Evolutionary conservation across 2,888 invertebrate genomes (phyloP).

Genomic region (Polydrusus pterygomalis): DNA sequence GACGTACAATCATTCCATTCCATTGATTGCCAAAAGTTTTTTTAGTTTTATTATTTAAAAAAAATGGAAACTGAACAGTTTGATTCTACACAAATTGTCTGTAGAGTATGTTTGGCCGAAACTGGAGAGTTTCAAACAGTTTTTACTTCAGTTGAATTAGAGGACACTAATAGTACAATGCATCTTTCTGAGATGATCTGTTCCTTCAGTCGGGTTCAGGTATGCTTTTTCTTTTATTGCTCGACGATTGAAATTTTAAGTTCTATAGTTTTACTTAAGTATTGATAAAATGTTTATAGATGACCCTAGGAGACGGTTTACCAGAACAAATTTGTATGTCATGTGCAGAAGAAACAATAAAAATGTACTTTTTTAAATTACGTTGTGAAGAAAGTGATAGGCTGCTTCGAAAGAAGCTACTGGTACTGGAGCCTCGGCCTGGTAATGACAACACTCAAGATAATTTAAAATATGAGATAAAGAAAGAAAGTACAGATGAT

Average conservation of each 20-base stretch:
- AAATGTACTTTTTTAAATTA: constrained; percentile 73
- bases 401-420: constrained; percentile 64
- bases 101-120: constrained; percentile 69
- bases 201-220: constrained; percentile 69
- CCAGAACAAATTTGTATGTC: constrained; percentile 77
- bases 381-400: constrained; percentile 72
- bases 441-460: neutral
- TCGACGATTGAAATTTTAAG: neutral
- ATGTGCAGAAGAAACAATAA: constrained; percentile 74
- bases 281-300: constrained; percentile 61
- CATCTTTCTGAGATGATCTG: constrained; percentile 71
- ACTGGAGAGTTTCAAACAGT: constrained; percentile 69
- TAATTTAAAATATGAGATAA: neutral
- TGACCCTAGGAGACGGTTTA: constrained; percentile 74
- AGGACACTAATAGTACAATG: constrained; percentile 64
- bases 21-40: constrained; percentile 68
- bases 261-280: constrained; percentile 8
- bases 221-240: constrained; percentile 55
- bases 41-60: constrained; percentile 45
- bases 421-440: constrained; percentile 12
- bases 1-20: constrained; percentile 58
- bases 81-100: constrained; percentile 62
- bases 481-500: constrained; percentile 14
- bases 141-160: constrained; percentile 64
- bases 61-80: constrained; percentile 62